Evolutionary conservation across 2,888 invertebrate genomes (phyloP).

Genomic region (Drepanosiphum platanoidis): DNA sequence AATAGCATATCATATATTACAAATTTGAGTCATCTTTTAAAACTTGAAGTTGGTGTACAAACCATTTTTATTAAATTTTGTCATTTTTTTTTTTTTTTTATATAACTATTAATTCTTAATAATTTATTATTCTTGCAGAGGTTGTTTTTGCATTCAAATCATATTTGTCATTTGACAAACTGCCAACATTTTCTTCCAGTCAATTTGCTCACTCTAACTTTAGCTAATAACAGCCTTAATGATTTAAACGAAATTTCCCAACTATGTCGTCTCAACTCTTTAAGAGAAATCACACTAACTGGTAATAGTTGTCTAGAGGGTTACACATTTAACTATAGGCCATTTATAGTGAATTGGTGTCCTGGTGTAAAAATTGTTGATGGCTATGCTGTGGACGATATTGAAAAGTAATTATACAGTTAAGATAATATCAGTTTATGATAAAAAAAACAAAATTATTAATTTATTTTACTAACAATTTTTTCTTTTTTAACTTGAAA

Average conservation of each 20-base stretch:
- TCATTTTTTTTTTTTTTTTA: background rate
- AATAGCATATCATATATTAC: slow-evolving; percentile 86
- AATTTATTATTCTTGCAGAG: slow-evolving; percentile 72
- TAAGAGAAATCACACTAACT: slow-evolving; percentile 84
- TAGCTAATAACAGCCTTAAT: slow-evolving; percentile 83
- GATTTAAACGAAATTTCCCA: slow-evolving; percentile 89
- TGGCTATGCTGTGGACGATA: slow-evolving; percentile 87
- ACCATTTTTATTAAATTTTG: slow-evolving; percentile 17
- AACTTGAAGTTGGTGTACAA: slow-evolving; percentile 77
- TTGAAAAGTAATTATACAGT: slow-evolving; percentile 78
- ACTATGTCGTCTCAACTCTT: slow-evolving; percentile 77
- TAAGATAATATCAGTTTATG: background rate
- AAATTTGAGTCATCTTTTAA: slow-evolving; percentile 84
- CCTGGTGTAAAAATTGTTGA: slow-evolving; percentile 87
- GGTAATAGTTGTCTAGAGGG: slow-evolving; percentile 86
- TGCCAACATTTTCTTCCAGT: slow-evolving; percentile 85
- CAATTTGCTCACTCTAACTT: slow-evolving; percentile 78
- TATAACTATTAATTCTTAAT: slow-evolving; percentile 61
- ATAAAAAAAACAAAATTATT: background rate
- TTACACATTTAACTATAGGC: slow-evolving; percentile 81
- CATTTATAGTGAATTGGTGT: slow-evolving; percentile 94
- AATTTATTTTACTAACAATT: background rate
- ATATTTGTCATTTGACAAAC: slow-evolving; percentile 81
- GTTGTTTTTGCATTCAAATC: slow-evolving; percentile 85
- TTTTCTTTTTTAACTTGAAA: background rate